Evolutionary conservation across 2,888 invertebrate species (phyloP), one percentile per base, ranked within the genome.

Genomic region (Macaria notata): DNA sequence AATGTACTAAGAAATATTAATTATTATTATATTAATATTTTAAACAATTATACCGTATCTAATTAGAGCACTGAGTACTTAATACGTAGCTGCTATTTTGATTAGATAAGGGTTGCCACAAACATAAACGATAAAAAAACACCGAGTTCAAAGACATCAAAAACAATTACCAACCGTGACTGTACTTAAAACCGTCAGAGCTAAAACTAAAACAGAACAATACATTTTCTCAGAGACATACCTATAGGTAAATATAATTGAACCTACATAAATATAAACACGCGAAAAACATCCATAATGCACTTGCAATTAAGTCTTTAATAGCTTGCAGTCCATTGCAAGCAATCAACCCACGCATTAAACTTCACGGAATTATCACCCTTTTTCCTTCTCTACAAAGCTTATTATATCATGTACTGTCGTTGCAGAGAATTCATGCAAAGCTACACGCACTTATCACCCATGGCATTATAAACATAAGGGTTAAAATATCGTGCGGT

Each of bases 331-430:
- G 19, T 19, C 19, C 19, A 19, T 19, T 19, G 19, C 19, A 19
- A 19, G 19, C 19, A 19, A 19, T 19, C 19, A 19, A 19, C 19
- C 19, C 19, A 19, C 19, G 19, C 19, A 19, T 19, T 19, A 19
- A 19, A 19, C 19, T 19, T 19, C 19, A 19, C 19, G 19, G 19
- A 19, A 36, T 9, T 9, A 38, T 38, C 33, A 4, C 29, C 62
- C 44, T 56, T 64, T 62, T 57, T 36, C 29, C 19, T 19, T 19
- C 19, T 19, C 19, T 2, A 19, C 19, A 19, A 19, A 19, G 19
- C 19, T 2, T 19, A 19, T 19, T 1, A 19, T 19, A 19, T 19
- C 19, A 19, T 19, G 19, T 19, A 19, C 19, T 19, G 19, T 19
- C 19, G 19, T 19, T 19, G 19, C 19, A 19, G 19, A 19, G 19